These are phyloP conservation scores for Drosophila nr. fundita DNA, from an alignment of 2,888 invertebrate genomes.

Conservation along the genomic window DNA sequence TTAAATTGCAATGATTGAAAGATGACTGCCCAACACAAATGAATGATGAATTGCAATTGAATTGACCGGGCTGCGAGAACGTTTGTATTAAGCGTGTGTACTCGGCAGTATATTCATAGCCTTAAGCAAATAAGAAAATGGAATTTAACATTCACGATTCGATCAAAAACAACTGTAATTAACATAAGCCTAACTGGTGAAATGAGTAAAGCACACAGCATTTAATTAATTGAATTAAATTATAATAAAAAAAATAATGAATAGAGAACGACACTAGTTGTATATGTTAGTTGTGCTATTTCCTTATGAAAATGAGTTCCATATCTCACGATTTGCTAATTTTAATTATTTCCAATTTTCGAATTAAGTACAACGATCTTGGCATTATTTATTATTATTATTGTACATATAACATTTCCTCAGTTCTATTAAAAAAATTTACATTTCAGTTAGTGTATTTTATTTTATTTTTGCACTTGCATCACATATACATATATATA, in stretches of 20 bases:
- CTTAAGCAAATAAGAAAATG: neutral
- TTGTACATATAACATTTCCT: neutral
- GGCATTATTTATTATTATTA: neutral
- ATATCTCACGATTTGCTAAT: neutral
- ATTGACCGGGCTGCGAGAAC: constrained; percentile 14
- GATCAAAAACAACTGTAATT: neutral
- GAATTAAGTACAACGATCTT: neutral
- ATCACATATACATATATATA: neutral
- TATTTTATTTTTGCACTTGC: neutral
- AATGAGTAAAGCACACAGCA: neutral
- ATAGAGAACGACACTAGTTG: neutral
- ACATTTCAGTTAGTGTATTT: neutral
- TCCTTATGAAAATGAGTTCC: neutral
- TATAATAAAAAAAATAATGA: constrained; percentile 5
- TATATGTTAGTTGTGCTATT: neutral
- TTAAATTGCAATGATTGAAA: constrained; percentile 23
- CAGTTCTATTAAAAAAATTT: neutral
- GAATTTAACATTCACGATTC: neutral
- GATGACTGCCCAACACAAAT: constrained; percentile 3
- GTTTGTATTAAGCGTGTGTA: neutral
- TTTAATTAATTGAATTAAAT: constrained; percentile 33
- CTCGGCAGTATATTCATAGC: neutral
- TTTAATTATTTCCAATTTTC: neutral
- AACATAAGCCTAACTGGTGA: neutral
- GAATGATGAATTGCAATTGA: constrained; percentile 19